Percentiles rank a stretch among this genome's conserved stretches.
phyloP scores from a whole-genome alignment of 2,113 vertebrate species.

The Ellobius talpinus region DNA sequence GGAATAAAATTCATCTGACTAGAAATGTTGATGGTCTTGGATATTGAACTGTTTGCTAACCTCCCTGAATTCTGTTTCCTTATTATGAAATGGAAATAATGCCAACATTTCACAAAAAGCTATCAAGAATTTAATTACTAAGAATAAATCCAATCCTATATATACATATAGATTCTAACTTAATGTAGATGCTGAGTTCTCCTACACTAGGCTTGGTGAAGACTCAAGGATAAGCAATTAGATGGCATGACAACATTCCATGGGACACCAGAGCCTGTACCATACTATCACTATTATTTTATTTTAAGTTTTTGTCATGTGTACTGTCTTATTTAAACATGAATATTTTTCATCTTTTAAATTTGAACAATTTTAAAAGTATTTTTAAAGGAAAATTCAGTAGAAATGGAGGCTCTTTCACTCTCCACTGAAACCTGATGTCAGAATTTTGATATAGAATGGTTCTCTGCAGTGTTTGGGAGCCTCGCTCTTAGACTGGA shows the following conservation, averaged over 20 bases:
- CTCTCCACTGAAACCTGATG: background rate
- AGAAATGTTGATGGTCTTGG: background rate
- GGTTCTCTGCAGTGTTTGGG: background rate
- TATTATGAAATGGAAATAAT: background rate
- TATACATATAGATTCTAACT: background rate
- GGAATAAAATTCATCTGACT: background rate
- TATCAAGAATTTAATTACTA: background rate
- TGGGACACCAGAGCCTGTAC: background rate
- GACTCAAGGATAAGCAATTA: background rate
- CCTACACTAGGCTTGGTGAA: background rate
- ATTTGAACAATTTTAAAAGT: background rate
- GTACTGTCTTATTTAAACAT: background rate
- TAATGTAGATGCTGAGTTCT: background rate
- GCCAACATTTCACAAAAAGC: background rate
- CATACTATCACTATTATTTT: background rate
- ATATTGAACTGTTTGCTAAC: background rate
- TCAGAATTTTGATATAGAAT: background rate
- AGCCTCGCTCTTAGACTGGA: background rate
- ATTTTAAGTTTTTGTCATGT: background rate
- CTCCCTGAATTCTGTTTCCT: background rate
- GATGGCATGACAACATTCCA: background rate
- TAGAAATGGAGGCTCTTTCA: background rate
- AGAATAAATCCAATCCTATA: background rate
- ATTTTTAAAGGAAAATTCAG: background rate
- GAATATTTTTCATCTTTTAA: background rate